A percentile compares a stretch with the other conserved stretches of the same genome.
Conservation (phyloP, 1,140 invertebrate species). For the Drosophila parvula region DNA sequence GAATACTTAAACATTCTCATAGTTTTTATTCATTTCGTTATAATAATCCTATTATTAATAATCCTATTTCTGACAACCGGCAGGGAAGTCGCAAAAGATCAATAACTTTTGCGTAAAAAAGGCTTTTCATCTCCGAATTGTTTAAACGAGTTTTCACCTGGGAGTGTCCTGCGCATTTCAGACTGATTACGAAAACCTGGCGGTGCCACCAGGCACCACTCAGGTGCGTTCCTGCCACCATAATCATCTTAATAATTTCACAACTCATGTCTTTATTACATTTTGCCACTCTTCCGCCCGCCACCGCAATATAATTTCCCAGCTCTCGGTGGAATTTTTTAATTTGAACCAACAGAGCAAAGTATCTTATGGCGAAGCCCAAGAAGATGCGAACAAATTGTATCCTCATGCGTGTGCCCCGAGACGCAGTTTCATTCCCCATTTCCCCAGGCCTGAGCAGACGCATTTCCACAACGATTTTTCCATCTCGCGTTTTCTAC, state of each 20-base stretch:
- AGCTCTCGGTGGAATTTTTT: conserved; percentile 70
- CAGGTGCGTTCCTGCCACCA: conserved; percentile 47
- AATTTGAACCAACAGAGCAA: conserved; percentile 67
- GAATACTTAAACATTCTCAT: too few relatives aligned
- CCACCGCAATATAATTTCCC: conserved; percentile 66
- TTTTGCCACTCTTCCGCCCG: conserved; percentile 37
- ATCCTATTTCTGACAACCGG: background rate
- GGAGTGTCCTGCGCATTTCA: conserved; percentile 24
- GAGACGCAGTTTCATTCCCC: conserved; percentile 44
- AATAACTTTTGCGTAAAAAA: background rate
- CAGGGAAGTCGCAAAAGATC: background rate
- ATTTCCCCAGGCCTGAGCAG: conserved; percentile 25
- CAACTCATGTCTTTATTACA: conserved; percentile 80
- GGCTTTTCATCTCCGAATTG: background rate
- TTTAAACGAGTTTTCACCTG: conserved; percentile 14
- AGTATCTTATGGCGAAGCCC: conserved; percentile 52
- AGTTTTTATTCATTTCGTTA: background rate
- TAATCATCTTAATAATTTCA: conserved; percentile 79
- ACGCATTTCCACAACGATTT: conserved; percentile 71
- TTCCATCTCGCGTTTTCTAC: conserved; percentile 35
- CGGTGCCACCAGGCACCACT: conserved; percentile 26
- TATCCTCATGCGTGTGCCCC: conserved; percentile 62
- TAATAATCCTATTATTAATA: background rate
- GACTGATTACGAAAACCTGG: conserved; percentile 43
- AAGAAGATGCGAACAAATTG: conserved; percentile 30